phyloP scores from a whole-genome alignment of 2,797 vertebrate species.

The Crenichthys baileyi region DNA sequence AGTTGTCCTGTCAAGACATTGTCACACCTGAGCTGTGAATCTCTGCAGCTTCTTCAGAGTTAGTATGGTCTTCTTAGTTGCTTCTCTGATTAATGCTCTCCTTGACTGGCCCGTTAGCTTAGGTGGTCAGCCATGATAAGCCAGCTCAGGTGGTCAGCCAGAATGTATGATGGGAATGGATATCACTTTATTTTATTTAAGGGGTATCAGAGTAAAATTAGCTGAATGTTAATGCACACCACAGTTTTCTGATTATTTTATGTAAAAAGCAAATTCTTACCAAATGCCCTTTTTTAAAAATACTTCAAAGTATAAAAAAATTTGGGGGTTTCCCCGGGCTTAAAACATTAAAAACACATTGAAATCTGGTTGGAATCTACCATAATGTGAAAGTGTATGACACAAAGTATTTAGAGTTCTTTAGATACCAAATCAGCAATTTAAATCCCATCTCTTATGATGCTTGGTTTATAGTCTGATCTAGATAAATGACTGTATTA shows the following conservation, averaged over 20 bases:
- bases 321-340: too few species aligned
- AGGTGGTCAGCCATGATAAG: neutral
- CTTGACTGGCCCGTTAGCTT: neutral
- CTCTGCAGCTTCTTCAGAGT: neutral
- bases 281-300: too few species aligned
- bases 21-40: neutral
- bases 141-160: neutral
- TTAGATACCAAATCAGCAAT: constrained; percentile 42
- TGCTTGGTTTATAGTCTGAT: constrained; percentile 58
- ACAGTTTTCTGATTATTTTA: too few species aligned
- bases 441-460: constrained; percentile 48
- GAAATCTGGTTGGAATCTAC: too few species aligned
- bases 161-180: too few species aligned
- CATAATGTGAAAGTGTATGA: too few species aligned
- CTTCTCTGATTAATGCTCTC: neutral
- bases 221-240: too few species aligned
- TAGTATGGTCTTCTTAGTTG: neutral
- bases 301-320: too few species aligned
- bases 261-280: too few species aligned
- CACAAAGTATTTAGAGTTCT: constrained; percentile 37
- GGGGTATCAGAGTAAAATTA: too few species aligned
- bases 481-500: constrained; percentile 64
- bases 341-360: too few species aligned
- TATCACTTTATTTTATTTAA: too few species aligned
- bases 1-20: neutral